phyloP scores from a whole-genome alignment of 92 coral and sea anemone species.

The Umimayanthus kanabou region DNA sequence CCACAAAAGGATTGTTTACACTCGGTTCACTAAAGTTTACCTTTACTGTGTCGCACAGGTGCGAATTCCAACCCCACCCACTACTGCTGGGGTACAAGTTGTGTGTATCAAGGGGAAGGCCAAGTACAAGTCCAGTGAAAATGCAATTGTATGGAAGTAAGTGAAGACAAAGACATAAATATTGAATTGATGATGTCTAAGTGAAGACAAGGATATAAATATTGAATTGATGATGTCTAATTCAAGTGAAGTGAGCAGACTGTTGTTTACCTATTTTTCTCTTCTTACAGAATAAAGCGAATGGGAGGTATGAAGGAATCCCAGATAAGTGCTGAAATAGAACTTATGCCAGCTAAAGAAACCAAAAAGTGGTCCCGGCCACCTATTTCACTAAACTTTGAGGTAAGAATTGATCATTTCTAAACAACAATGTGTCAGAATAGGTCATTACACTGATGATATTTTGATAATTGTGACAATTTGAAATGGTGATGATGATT shows the following conservation, averaged over 20 bases:
- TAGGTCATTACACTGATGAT: too few species aligned
- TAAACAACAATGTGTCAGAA: background rate
- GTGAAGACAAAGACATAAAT: slow-evolving; percentile 20
- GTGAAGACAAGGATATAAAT: too few species aligned
- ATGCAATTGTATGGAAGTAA: slow-evolving; percentile 99
- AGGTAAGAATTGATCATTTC: slow-evolving; percentile 59
- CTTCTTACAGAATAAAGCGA: slow-evolving; percentile 77
- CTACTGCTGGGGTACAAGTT: slow-evolving; percentile 99
- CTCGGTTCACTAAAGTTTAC: too few species aligned
- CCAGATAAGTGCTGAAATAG: slow-evolving; percentile 99
- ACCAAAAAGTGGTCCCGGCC: slow-evolving; percentile 99
- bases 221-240: too few species aligned
- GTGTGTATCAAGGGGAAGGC: slow-evolving; percentile 99
- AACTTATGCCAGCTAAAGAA: slow-evolving; percentile 96
- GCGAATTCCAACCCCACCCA: slow-evolving; percentile 98
- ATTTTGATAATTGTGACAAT: too few species aligned
- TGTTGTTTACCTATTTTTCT: background rate
- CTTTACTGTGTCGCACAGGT: slow-evolving; percentile 51
- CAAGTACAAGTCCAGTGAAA: slow-evolving; percentile 98
- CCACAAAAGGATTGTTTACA: too few species aligned
- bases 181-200: too few species aligned
- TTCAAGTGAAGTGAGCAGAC: background rate
- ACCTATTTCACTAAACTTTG: slow-evolving; percentile 97
- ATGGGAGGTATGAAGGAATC: slow-evolving; percentile 99
- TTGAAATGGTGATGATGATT: too few species aligned